Base-by-base conservation (phyloP, 2,888 invertebrate genomes). In the Idaea straminata region DNA sequence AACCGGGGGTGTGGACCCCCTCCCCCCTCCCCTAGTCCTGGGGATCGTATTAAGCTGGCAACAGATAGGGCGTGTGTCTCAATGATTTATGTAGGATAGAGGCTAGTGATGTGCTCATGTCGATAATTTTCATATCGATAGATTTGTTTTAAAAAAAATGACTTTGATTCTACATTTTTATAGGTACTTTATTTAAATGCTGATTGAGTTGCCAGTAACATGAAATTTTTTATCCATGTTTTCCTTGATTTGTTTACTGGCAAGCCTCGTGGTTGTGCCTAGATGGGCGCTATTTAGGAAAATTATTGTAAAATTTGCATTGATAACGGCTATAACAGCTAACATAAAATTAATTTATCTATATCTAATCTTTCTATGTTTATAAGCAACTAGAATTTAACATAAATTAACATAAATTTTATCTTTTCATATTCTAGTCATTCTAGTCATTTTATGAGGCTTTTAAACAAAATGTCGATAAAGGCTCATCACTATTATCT, bases 51-150 rank as follows among this genome's bases (percentile, higher is more conserved):
- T 91, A 91, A 90, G 88, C 90, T 83, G 87, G 88, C 89, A 90
- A 91, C 89, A 89, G 90, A 91, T 91, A 91, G 89, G 90, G 89
- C 88, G 88, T 89, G 87, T 89, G 91, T 91, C 89, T 83, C 84
- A 82, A 86, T 91, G 91, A 91, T 91, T 91, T 91, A 91, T 91
- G 87, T 90, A 84, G 83, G 84, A 81, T 79, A 77, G 75, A 71
- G 71, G 65, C 67, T 84, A 87, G 84, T 79, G 89, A 80, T 79
- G 90, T 64, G 74, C 69, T 34, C 25, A 59, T 62, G 70, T 67
- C 69, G 69, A 69, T 64, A 65, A n/a, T 25, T 36, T 59, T 65
- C 57, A 58, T 61, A 66, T 67, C 69, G 69, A 57, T 36, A 57
- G 35, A 57, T 57, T 10, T 47, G 15, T 64, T n/a, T 25, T 3